Conservation (phyloP, 1,140 invertebrate genomes). For the Trinorchestia longiramus region DNA sequence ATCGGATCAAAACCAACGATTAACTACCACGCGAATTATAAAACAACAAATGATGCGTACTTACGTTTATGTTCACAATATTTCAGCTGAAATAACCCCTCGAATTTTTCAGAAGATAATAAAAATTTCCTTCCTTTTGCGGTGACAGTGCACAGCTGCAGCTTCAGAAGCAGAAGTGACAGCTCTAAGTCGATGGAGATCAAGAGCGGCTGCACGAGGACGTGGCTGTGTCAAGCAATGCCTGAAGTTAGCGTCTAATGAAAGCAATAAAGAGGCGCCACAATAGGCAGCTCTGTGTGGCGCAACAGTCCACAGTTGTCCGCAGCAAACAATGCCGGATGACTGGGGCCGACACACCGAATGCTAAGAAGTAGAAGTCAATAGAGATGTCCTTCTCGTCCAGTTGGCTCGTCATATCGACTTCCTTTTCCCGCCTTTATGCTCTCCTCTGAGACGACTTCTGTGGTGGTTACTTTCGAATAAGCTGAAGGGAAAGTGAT, state of each 20-base stretch:
- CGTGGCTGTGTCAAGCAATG: not conserved
- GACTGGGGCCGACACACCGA: not conserved
- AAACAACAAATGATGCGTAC: no score
- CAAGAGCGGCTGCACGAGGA: no score
- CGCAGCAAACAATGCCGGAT: not conserved
- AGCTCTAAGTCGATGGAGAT: not conserved
- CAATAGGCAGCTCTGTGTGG: not conserved
- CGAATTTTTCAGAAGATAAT: no score
- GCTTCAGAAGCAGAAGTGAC: not conserved
- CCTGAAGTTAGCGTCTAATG: slow-evolving; percentile 35
- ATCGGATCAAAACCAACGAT: no score
- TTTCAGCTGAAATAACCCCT: no score
- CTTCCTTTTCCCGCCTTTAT: not conserved
- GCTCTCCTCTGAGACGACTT: no score
- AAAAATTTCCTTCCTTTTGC: no score
- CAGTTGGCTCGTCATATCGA: not conserved
- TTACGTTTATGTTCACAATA: no score
- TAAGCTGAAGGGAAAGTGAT: no score
- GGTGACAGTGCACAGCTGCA: no score
- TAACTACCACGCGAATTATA: no score
- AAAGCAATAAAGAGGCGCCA: slow-evolving; percentile 24
- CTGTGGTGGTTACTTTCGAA: no score
- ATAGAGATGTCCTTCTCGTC: not conserved
- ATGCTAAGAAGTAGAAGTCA: slow-evolving; percentile 11
- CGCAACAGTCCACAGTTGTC: slow-evolving; percentile 6